phyloP scores from a whole-genome alignment of 2,113 vertebrate species.

The Diglossa brunneiventris region DNA sequence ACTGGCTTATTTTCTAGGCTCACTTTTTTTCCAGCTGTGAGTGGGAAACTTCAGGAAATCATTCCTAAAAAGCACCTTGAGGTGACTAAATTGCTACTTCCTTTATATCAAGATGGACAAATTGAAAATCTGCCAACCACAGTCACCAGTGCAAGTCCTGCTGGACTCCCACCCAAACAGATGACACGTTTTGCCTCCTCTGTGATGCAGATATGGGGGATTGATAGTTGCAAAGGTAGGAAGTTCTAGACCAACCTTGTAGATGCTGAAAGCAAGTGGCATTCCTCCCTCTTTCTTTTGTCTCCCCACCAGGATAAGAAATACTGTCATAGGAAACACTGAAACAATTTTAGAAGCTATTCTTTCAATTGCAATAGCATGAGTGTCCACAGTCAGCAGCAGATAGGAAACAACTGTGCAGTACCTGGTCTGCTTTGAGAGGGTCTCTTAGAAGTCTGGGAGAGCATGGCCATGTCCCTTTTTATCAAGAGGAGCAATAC shows the following conservation, averaged over 20 bases:
- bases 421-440: neutral
- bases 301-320: neutral
- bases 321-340: neutral
- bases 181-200: conserved; percentile 48
- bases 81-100: conserved; percentile 60
- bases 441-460: neutral
- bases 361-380: neutral
- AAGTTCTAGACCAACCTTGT: conserved; percentile 46
- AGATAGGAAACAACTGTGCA: neutral
- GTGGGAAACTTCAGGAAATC: conserved; percentile 56
- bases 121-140: conserved; percentile 53
- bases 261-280: conserved; percentile 32
- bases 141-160: conserved; percentile 58
- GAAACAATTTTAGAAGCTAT: neutral
- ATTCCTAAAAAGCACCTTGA: conserved; percentile 57
- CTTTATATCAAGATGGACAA: conserved; percentile 57
- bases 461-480: neutral
- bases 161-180: conserved; percentile 52
- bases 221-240: conserved; percentile 60
- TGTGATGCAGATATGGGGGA: conserved; percentile 47
- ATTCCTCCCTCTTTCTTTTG: conserved; percentile 10
- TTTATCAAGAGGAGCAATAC: neutral
- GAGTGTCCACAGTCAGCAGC: neutral
- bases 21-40: conserved; percentile 62
- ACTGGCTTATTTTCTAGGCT: conserved; percentile 65